phyloP scores from a whole-genome alignment of 1,140 invertebrate species.

The Antheraea pernyi region DNA sequence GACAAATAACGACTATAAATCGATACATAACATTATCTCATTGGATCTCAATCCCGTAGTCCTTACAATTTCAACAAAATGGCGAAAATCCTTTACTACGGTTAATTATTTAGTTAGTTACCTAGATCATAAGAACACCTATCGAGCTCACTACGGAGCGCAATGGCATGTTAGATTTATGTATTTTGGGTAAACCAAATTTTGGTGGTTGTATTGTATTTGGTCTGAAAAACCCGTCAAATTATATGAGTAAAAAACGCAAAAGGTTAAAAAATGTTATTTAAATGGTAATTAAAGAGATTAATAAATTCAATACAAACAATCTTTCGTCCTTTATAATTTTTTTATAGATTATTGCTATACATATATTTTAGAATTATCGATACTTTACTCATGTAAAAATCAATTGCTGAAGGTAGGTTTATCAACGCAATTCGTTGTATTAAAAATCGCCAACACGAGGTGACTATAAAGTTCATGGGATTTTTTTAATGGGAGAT shows the following conservation, averaged over 20 bases:
- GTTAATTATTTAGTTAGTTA: not conserved
- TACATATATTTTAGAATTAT: no score
- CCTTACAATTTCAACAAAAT: not conserved
- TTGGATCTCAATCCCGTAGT: not conserved
- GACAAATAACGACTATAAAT: not conserved
- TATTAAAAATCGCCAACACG: no score
- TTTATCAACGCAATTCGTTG: no score
- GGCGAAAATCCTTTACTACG: not conserved
- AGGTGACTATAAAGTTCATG: no score
- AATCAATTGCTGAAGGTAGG: no score
- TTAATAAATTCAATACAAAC: no score
- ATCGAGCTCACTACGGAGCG: not conserved
- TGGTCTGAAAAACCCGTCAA: not conserved
- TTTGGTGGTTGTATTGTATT: not conserved
- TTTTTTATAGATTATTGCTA: no score
- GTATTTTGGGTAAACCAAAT: constrained; percentile 9
- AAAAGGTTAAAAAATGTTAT: no score
- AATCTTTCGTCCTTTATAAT: no score
- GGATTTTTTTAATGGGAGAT: no score
- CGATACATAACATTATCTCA: not conserved
- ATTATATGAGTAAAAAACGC: not conserved
- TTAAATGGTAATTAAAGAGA: no score
- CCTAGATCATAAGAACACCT: not conserved
- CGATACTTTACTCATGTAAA: no score
- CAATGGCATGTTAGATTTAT: constrained; percentile 5